Evolutionary conservation across 2,113 vertebrate species (phyloP).

Genomic region (Micromys minutus): DNA sequence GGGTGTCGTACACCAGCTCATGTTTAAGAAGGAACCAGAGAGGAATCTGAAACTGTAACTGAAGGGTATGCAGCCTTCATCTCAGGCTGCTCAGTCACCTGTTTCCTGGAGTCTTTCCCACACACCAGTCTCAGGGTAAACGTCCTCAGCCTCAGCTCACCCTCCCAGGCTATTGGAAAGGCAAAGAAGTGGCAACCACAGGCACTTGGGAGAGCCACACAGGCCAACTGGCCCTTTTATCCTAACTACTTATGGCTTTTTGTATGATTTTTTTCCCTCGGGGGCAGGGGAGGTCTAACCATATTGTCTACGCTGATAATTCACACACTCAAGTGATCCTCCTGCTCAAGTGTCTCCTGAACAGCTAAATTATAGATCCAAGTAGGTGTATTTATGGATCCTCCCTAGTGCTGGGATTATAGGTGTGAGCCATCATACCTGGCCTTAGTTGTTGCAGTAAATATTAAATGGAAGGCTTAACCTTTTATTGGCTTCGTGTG

Average conservation of each 20-base stretch:
- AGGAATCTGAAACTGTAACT: not conserved
- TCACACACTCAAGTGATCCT: not conserved
- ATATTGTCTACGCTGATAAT: not conserved
- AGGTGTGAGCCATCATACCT: not conserved
- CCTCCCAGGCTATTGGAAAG: not conserved
- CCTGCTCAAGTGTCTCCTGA: not conserved
- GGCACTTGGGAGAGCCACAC: not conserved
- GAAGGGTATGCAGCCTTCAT: not conserved
- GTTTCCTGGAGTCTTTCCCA: not conserved
- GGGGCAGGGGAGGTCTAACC: no score
- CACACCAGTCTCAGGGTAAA: not conserved
- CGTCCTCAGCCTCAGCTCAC: not conserved
- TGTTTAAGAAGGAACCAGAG: slow-evolving; percentile 12
- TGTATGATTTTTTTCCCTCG: no score
- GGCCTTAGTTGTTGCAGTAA: no score
- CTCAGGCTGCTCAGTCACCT: not conserved
- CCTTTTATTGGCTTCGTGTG: no score
- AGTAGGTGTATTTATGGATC: not conserved
- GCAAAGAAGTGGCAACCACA: not conserved
- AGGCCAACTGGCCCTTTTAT: not conserved
- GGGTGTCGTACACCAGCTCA: slow-evolving; percentile 40
- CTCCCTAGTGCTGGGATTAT: not conserved
- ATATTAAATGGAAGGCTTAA: no score
- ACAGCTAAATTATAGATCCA: not conserved
- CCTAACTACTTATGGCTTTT: not conserved